Evolutionary conservation across 2,888 invertebrate genomes (phyloP), one percentile per base, ranked within the genome.

Genomic region (Yponomeuta sedellus): DNA sequence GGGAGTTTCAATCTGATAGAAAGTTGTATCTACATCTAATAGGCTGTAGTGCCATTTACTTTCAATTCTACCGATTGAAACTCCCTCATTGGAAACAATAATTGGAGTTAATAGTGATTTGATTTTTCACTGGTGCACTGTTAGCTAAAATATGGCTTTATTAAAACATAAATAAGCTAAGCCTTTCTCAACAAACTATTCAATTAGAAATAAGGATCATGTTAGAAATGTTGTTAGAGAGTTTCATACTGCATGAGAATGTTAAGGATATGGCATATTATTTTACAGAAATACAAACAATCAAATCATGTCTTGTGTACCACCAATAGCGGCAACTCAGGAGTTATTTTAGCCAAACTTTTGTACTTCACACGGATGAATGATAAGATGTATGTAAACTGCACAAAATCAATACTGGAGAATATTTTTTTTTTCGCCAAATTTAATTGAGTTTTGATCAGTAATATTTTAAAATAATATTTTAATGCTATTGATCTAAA

Each of bases 201-300:
- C 44, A 52, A 16, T 52, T 5, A 16, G 4, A 16, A 16, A 16
- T 52, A 52, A 16, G 44, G 44, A 16, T 52, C 16, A 52, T 12
- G 16, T 52, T 44, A 16, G 44, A 61, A 28, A 12, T 61, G 12
- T 34, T 34, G 16, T 28, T 6, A n/a, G n/a, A n/a, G n/a, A 34
- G 59, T 22, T 20, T 25, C 22, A 6, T 20, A 20, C 3, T 59
- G 71, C 81, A 80, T 71, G 69, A 74, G 76, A 86, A 86, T 86
- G 86, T 79, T 80, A 78, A 82, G 86, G 86, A 79, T 87, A 86
- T 86, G 86, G 86, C 86, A 84, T 57, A 67, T 22, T 44, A 39
- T 28, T 61, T 61, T 11, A 61, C 61, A 34, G 16, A 59, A 34
- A 11, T 28, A n/a, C 59, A 22, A 59, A 62, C 22, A 19, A 34